Evolutionary conservation across 2,113 vertebrate species (phyloP).

Genomic region (Benitochromis conjunctus): DNA sequence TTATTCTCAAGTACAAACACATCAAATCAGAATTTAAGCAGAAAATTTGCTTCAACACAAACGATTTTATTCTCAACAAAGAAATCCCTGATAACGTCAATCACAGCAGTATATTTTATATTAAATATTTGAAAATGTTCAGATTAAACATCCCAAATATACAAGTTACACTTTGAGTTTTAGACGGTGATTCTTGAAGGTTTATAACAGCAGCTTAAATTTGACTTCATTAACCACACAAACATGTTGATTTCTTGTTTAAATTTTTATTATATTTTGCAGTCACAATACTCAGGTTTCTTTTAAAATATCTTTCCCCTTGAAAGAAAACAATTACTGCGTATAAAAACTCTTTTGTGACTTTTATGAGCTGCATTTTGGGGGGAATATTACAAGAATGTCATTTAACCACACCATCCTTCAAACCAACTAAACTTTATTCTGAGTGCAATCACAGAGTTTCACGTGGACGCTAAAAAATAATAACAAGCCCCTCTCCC

Average conservation of each 20-base stretch:
- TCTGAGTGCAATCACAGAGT: conserved; percentile 54
- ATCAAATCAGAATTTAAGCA: background rate
- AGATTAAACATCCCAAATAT: background rate
- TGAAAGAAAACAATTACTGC: background rate
- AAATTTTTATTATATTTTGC: background rate
- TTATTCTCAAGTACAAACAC: background rate
- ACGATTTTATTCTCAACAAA: background rate
- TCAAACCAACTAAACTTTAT: conserved; percentile 55
- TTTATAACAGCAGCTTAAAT: background rate
- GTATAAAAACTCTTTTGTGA: background rate
- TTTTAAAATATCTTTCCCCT: background rate
- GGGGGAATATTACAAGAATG: background rate
- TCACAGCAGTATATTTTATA: background rate
- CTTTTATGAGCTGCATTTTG: background rate
- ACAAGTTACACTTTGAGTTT: background rate
- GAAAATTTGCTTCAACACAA: background rate
- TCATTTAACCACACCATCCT: background rate
- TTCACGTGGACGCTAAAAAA: background rate
- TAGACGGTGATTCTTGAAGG: background rate
- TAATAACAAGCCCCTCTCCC: background rate
- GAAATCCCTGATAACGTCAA: background rate
- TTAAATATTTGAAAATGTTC: background rate
- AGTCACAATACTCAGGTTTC: background rate
- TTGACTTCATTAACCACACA: background rate
- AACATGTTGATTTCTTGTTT: background rate